These are phyloP conservation scores for Corythaeola cristata DNA, from an alignment of 2,113 vertebrate genomes.

Conservation along the genomic window DNA sequence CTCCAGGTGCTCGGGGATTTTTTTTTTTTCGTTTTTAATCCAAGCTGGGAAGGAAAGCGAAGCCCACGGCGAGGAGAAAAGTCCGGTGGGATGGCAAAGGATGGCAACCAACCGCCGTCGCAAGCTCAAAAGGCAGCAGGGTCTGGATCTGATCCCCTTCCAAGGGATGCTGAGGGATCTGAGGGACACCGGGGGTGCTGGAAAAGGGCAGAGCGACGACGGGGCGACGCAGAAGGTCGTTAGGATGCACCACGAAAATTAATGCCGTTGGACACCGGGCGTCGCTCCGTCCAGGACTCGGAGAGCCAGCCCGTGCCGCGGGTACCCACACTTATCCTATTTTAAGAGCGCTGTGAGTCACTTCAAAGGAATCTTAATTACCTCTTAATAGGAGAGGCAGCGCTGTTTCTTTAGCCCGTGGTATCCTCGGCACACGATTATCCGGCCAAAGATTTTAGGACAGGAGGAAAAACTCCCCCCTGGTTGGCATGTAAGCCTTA, in stretches of 20 bases:
- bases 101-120: accelerated
- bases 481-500: not conserved
- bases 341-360: not conserved
- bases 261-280: accelerated
- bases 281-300: accelerated
- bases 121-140: not conserved
- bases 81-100: not conserved
- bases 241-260: not conserved
- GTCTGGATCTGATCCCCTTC: not conserved
- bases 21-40: not conserved
- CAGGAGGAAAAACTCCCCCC: not conserved
- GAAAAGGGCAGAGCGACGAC: not conserved
- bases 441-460: not conserved
- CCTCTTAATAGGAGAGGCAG: not conserved
- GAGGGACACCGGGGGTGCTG: not conserved
- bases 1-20: not conserved
- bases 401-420: accelerated
- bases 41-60: not conserved
- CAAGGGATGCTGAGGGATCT: not conserved
- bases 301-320: not conserved
- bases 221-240: accelerated
- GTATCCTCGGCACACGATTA: not conserved
- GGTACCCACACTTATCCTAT: not conserved
- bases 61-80: accelerated
- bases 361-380: conserved; percentile 18